Evolutionary conservation across 2,797 vertebrate species (phyloP).

Genomic region (Halcyon leucocephala): DNA sequence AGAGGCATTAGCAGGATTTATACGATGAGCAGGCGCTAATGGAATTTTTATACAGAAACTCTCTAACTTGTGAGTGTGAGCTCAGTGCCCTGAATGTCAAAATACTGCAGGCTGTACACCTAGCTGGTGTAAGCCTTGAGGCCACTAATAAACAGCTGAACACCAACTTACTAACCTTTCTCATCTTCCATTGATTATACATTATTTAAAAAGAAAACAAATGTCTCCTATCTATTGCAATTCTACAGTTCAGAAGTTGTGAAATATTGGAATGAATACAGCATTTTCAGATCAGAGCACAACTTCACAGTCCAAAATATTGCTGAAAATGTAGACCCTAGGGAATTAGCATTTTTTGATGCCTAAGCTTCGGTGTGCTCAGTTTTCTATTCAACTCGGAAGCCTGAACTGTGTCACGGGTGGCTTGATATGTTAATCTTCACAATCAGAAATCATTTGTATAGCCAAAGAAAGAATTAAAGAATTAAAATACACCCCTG

Average conservation of each 20-base stretch:
- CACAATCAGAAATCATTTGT: not conserved
- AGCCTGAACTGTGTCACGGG: not conserved
- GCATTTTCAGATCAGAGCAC: not conserved
- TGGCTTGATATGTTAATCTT: not conserved
- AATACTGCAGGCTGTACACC: not conserved
- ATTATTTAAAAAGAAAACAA: not conserved
- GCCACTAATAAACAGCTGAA: not conserved
- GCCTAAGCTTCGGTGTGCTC: accelerated
- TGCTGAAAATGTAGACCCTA: not conserved
- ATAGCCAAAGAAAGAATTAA: not conserved
- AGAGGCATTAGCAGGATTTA: slow-evolving; percentile 18
- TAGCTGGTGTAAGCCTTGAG: not conserved
- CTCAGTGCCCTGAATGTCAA: not conserved
- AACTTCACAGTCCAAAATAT: not conserved
- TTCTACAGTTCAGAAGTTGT: not conserved
- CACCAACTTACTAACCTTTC: not conserved
- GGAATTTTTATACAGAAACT: slow-evolving; percentile 13
- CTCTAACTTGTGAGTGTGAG: not conserved
- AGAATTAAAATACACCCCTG: not conserved
- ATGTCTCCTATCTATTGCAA: accelerated
- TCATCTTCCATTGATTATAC: not conserved
- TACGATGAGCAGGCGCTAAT: not conserved
- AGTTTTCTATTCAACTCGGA: not conserved
- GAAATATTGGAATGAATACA: not conserved
- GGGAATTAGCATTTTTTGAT: not conserved